These are phyloP conservation scores for Labeo calbasu DNA, from an alignment of 2,797 vertebrate genomes.

Conservation along the genomic window DNA sequence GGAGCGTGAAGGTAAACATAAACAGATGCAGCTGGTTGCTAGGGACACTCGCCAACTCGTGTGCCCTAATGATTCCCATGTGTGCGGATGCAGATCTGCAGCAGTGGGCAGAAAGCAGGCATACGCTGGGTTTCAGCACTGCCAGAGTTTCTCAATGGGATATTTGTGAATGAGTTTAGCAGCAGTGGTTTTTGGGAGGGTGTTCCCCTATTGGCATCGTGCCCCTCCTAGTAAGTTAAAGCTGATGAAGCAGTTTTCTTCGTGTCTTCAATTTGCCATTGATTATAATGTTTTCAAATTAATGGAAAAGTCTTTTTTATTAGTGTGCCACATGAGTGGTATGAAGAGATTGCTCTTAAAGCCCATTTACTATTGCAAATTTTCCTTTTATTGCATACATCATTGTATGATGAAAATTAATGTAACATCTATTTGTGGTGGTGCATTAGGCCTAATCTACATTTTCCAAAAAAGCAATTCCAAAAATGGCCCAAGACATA, in stretches of 20 bases:
- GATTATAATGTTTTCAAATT: constrained; percentile 16
- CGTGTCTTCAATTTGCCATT: constrained; percentile 10
- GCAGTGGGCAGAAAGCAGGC: constrained; percentile 71
- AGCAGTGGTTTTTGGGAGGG: constrained; percentile 44
- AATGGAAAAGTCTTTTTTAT: not conserved
- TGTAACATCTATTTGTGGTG: not conserved
- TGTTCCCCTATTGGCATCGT: constrained; percentile 41
- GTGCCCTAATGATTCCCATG: constrained; percentile 81
- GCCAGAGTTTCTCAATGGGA: constrained; percentile 69
- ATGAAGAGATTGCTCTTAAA: constrained; percentile 10
- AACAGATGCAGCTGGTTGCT: constrained; percentile 84
- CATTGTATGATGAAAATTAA: not conserved
- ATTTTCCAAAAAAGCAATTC: not conserved
- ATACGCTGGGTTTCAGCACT: constrained; percentile 69
- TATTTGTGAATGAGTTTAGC: constrained; percentile 77
- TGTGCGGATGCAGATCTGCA: constrained; percentile 71
- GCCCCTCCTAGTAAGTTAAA: constrained; percentile 32
- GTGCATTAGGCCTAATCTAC: not conserved
- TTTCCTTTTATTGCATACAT: not conserved
- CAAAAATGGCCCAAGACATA: constrained; percentile 10
- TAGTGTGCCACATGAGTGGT: not conserved
- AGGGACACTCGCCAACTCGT: constrained; percentile 78
- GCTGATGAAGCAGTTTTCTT: constrained; percentile 40
- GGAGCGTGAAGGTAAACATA: constrained; percentile 83
- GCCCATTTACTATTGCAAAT: constrained; percentile 4